A percentile compares a stretch with the other conserved stretches of the same genome.
These are phyloP conservation scores for Lichenostomus cassidix DNA, from an alignment of 2,113 vertebrate genomes.

Conservation along the genomic window DNA sequence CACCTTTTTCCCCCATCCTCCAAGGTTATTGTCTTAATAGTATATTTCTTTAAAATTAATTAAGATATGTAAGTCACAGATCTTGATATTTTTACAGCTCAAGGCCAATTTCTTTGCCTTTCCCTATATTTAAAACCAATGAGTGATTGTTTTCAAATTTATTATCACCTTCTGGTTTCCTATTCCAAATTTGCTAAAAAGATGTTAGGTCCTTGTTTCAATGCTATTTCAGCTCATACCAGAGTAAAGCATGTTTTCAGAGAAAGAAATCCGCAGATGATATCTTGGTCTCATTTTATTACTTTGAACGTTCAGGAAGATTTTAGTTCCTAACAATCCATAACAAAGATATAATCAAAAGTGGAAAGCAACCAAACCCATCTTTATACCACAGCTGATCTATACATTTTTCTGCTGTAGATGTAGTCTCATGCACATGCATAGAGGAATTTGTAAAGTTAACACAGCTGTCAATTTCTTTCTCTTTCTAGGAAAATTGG, in stretches of 20 bases:
- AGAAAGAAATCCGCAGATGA: neutral
- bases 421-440: neutral
- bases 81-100: neutral
- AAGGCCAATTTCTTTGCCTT: neutral
- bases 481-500: neutral
- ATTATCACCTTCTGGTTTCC: neutral
- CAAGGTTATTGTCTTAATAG: neutral
- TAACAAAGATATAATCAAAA: neutral
- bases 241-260: neutral
- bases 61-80: neutral
- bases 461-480: neutral
- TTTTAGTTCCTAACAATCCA: neutral
- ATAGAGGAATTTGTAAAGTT: neutral
- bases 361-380: neutral
- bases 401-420: neutral
- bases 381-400: neutral
- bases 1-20: rapidly evolving
- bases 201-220: neutral
- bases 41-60: neutral
- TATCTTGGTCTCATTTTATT: neutral
- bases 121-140: neutral
- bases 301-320: neutral
- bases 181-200: neutral
- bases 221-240: neutral
- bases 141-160: neutral